Evolutionary conservation across 2,797 vertebrate species (phyloP).

Genomic region (Percopsis omiscomaycus): DNA sequence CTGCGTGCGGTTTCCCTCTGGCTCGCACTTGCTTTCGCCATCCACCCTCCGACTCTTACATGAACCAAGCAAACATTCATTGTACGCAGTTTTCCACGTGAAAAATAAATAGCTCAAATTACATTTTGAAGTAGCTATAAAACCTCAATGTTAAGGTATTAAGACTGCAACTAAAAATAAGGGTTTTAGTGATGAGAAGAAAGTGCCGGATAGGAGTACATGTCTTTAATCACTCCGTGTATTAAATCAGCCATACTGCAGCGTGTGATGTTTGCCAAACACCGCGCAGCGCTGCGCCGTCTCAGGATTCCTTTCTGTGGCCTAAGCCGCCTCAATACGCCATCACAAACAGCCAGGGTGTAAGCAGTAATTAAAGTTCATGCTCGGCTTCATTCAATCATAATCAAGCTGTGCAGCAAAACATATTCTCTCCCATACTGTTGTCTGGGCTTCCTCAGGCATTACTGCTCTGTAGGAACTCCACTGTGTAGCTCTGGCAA

Average conservation of each 20-base stretch:
- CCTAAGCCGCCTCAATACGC: constrained; percentile 67
- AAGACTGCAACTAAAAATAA: too few relatives aligned
- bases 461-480: constrained; percentile 60
- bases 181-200: too few relatives aligned
- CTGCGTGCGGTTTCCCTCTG: too few relatives aligned
- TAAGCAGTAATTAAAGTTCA: constrained; percentile 83
- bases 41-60: too few relatives aligned
- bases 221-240: constrained; percentile 49
- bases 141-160: too few relatives aligned
- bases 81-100: neutral
- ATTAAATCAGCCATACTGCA: constrained; percentile 57
- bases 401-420: constrained; percentile 78
- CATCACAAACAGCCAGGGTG: constrained; percentile 74
- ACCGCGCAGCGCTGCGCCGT: constrained; percentile 46
- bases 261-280: constrained; percentile 67
- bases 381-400: constrained; percentile 81
- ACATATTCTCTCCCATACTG: constrained; percentile 71
- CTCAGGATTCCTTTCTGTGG: constrained; percentile 67
- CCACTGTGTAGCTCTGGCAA: constrained; percentile 60
- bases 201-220: too few relatives aligned
- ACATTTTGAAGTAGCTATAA: too few relatives aligned
- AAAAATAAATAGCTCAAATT: constrained; percentile 37
- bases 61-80: constrained; percentile 21
- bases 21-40: too few relatives aligned
- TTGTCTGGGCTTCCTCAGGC: constrained; percentile 69